Evolutionary conservation across 2,113 vertebrate species (phyloP), one percentile per base, ranked within the genome.

Genomic region (Lepus timidus): DNA sequence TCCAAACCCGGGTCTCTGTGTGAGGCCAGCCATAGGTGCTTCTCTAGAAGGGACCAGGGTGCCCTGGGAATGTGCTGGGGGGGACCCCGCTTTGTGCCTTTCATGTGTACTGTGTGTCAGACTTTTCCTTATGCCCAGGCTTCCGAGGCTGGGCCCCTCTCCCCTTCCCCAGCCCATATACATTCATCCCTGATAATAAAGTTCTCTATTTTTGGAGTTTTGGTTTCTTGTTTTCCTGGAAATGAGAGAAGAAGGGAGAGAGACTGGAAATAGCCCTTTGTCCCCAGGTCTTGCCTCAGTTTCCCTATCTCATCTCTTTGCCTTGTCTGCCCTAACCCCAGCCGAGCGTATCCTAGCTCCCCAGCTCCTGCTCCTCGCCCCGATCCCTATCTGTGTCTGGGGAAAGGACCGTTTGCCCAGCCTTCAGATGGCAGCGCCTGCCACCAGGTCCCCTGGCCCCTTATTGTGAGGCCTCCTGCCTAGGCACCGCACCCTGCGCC

Each of bases 141-240:
- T 90, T 79, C 78, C 91, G 0, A 89, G 93, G 52, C 80, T 89
- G 96, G 85, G 83, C 79, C 93, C 76, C 23, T 25, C 19, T 80
- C 64, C 94, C 68, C 70, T 55, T 76, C 44, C 91, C 87, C 31
- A 86, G 75, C 85, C 96, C 84, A 78, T 90, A 58, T 97, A 96
- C 94, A 95, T 90, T 95, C 96, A 83, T 94, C 85, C 96, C 93
- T 98, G 97, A 96, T 96, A 98, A 98, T 98, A 98, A 98, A 98
- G 96, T 98, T 98, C 96, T 98, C 97, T 98, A 98, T 98, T 98
- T 98, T 98, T 98, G 95, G 98, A 97, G 96, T 97, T 97, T 0
- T 55, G 97, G 97, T 98, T 98, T 98, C 97, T 98, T 98, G 96
- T 98, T 98, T 98, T 98, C 76, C 90, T 87, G 71, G 92, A 98